Base-by-base conservation (phyloP, 1,140 invertebrate genomes). In the Cydia amplana region DNA sequence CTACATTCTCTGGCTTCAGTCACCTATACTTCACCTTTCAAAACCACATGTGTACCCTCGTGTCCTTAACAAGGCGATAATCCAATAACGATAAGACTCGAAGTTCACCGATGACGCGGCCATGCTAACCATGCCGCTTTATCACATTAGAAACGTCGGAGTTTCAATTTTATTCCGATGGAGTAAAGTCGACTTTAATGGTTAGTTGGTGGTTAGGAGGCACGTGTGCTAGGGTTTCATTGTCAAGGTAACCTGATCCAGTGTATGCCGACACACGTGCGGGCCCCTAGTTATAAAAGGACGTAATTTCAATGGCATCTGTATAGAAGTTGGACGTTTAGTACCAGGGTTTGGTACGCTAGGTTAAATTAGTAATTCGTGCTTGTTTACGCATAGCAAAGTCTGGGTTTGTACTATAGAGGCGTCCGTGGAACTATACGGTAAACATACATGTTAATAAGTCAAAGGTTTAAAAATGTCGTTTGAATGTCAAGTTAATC, bases 211-310 rank as follows among this genome's bases (percentile, higher is more conserved):
- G 6, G 51, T 18, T 55, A 55, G 51, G 0, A n/a, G n/a, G 51
- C 7, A 18, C 51, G 51, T 55, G 51, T 7, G 51, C 51, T 55
- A 55, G 25, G 63, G 63, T 64, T 32, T 67, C 64, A 67, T 67
- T 67, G 64, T 67, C 64, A 67, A 67, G 64, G 64, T 67, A 67
- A 67, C 28, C 16, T n/a, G 28, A 67, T 14, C 25, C 64, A 32
- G 14, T 64, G 63, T 64, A n/a, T 55, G 16, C 51, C 36, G 36
- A 55, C 16, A 64, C 64, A 67, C 64, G 64, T 67, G 64, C 64
- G 18, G 51, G n/a, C 51, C 16, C 51, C 16, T 55, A 49, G 4
- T 55, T 55, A 18, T 55, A 9, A 20, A 55, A 55, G 51, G 51
- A n/a, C 51, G n/a, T 55, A 55, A 55, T 6, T 9, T 3, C n/a